Conservation (phyloP, 2,113 vertebrate species). For the Bettongia penicillata region DNA sequence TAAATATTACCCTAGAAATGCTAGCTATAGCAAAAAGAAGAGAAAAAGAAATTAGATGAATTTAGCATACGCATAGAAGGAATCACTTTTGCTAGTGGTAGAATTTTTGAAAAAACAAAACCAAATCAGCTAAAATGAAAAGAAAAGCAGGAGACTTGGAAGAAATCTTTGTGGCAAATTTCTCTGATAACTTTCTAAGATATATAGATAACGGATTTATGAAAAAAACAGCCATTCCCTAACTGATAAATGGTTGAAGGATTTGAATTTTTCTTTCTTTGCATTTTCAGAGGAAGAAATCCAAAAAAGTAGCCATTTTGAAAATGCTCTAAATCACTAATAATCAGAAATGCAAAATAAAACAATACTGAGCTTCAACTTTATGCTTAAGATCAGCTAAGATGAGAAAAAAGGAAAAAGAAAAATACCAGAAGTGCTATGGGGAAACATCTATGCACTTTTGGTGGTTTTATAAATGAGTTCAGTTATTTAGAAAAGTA, state of each 20-base stretch:
- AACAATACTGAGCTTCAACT: neutral
- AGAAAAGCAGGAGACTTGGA: neutral
- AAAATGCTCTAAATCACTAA: neutral
- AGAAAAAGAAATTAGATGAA: too few species aligned
- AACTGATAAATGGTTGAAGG: neutral
- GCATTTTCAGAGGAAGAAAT: neutral
- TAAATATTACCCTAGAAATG: too few species aligned
- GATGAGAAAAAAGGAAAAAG: neutral
- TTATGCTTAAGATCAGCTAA: neutral
- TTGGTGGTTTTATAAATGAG: neutral
- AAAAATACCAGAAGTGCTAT: neutral
- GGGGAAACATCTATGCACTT: neutral
- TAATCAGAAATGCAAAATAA: neutral
- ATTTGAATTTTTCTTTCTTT: neutral
- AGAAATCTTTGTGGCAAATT: neutral
- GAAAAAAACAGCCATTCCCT: too few species aligned
- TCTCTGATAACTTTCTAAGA: neutral
- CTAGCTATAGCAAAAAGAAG: too few species aligned
- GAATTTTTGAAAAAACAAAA: too few species aligned
- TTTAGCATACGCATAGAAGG: too few species aligned
- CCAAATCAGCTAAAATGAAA: slow-evolving; percentile 2
- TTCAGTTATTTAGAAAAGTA: neutral
- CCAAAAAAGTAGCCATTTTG: neutral
- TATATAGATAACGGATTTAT: too few species aligned
- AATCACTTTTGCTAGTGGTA: too few species aligned